Conservation (phyloP, 2,888 invertebrate genomes). For the Drosophila paramelanica region DNA sequence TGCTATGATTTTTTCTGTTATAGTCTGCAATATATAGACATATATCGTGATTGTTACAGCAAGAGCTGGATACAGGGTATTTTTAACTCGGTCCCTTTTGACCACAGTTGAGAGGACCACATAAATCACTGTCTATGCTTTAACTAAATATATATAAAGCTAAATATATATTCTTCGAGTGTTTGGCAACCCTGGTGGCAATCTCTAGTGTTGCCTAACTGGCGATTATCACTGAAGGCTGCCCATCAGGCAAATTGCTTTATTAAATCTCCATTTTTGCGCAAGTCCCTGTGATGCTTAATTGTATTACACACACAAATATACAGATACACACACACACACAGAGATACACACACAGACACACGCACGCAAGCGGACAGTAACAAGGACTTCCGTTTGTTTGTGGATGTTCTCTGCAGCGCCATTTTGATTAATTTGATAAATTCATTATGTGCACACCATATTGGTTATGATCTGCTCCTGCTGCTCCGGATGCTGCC, state of each 20-base stretch:
- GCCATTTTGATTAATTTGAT: constrained; percentile 82
- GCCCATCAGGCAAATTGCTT: constrained; percentile 71
- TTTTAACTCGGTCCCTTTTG: background rate
- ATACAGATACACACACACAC: constrained; percentile 11
- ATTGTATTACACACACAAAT: constrained; percentile 66
- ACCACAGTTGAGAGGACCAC: background rate
- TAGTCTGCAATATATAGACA: too few relatives aligned
- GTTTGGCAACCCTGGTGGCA: constrained; percentile 32
- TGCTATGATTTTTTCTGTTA: too few relatives aligned
- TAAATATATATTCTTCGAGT: too few relatives aligned
- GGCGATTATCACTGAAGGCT: constrained; percentile 56
- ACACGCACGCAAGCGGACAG: constrained; percentile 8
- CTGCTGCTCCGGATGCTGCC: constrained; percentile 2
- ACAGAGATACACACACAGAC: constrained; percentile 4
- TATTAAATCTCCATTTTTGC: constrained; percentile 78
- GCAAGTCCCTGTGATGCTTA: constrained; percentile 62
- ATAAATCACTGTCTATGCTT: background rate
- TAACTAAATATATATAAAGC: too few relatives aligned
- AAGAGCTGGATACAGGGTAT: background rate
- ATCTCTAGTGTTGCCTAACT: constrained; percentile 45
- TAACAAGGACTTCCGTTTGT: constrained; percentile 59
- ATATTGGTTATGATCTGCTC: constrained; percentile 70
- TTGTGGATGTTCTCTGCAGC: constrained; percentile 45
- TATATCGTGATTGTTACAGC: background rate
- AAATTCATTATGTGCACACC: constrained; percentile 81